Base-by-base conservation (phyloP, 2,888 invertebrate genomes). In the Adelognathus sp. region DNA sequence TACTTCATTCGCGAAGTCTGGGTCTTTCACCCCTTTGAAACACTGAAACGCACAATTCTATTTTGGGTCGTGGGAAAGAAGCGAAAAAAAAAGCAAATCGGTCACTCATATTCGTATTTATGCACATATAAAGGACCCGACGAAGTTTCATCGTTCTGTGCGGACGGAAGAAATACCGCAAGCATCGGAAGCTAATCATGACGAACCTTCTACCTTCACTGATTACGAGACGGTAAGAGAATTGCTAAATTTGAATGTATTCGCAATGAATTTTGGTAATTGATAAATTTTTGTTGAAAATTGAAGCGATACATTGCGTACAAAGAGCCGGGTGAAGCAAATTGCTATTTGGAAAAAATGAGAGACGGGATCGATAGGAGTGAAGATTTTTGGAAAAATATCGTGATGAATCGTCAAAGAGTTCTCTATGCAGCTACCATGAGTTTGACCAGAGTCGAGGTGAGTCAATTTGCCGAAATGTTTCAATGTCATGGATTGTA, bases 341-440 rank as follows among this genome's bases (percentile, higher is more conserved):
- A 88, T 81, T 93, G 93, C 84, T 91, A 92, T 79, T 81, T 93
- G 69, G 92, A 92, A 84, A 90, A 90, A 36, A 82, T 92, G 74
- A 87, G 84, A 33, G 44, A 78, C 18, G 52, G 63, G 3, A 52
- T 31, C n/a, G 66, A 41, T 9, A 27, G 27, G 5, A 56, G 41
- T 11, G 21, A 27, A 1, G 82, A 85, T 14, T 70, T 80, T 27
- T 83, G 76, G 81, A 80, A 72, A 52, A 79, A 79, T 44, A 64
- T 69, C 24, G 70, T 81, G 2, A 77, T 33, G 6, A 64, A 82
- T 2, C 76, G 66, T 31, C 67, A 76, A 1, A 86, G 81, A 67
- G 79, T 83, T 11, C 81, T 92, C 24, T 90, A 90, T 72, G 87
- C 90, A 9, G 88, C 90, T 14, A 86, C 88, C 44, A 84, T 87